Base-by-base conservation (phyloP, 2,113 vertebrate species). In the Agapornis roseicollis region DNA sequence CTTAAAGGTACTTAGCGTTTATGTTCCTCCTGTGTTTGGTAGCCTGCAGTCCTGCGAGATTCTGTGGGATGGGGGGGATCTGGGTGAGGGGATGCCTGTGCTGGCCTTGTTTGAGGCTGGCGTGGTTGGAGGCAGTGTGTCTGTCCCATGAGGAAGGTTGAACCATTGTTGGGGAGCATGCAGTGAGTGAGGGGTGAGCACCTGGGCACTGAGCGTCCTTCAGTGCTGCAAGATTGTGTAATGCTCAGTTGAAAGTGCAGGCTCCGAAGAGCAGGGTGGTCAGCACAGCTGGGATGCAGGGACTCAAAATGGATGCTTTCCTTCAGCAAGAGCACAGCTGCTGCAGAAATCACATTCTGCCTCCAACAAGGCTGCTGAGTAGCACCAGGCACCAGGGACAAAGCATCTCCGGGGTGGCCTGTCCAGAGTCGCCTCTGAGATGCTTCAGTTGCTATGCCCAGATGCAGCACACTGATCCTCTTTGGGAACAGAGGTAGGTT, bases 51-150 rank as follows among this genome's bases (percentile, higher is more conserved):
- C 18, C 42, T 68, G 33, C 28, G 66, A 80, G 72, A 17, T 71
- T 17, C 33, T 3, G 1, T 4, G 35, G 52, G 35, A 49, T 33
- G 35, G 35, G 35, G 25, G 2, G 60, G 47, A 13, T 42, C 4
- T 6, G 44, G 56, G 35, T 0, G 3, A 69, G 53, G n/a, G 50
- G 19, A 3, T 69, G 77, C 58, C n/a, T 1, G 0, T 28, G 22
- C 12, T 17, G 14, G 47, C 56, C 56, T 80, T 56, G 27, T 66
- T 50, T 56, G 29, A 42, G 60, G 46, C 44, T 77, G 53, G 29
- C 49, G 22, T 0, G 0, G 23, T 65, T 1, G 3, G 23, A 44
- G 69, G 64, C 27, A 61, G 58, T 0, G 0, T 74, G 42, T 16
- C 68, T 2, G 2, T 56, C 39, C 27, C 28, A 15, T 0, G 0